Base-by-base conservation (phyloP, 1,140 invertebrate species). In the Drosophila parvula region DNA sequence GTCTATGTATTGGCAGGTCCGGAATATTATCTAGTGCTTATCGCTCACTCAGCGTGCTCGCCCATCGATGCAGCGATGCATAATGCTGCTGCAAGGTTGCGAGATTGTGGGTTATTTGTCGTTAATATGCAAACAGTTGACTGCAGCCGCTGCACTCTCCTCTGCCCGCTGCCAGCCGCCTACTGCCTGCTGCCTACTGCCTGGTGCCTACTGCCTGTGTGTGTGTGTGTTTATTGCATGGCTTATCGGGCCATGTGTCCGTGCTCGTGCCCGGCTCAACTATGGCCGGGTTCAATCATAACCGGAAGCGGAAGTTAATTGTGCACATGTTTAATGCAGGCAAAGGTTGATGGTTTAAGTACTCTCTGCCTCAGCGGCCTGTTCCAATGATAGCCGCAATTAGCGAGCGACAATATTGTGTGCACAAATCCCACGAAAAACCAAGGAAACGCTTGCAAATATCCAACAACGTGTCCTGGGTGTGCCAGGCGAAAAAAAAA, bases 101-200 rank as follows among this genome's bases (percentile, higher is more conserved):
- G 55, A 55, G 73, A 77, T 88, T 67, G 71, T 60, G 71, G 71
- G 71, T 71, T 86, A 88, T 83, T 88, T 86, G 79, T 83, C 83
- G 79, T 86, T 86, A 86, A 86, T 86, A 86, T 86, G 83, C 83
- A 88, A 88, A 88, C 83, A 88, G 83, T 88, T 88, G 74, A 68
- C 81, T 77, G 47, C 62, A 60, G 64, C 53, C 47, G 38, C 71
- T 44, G 40, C 36, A 28, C 69, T 14, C 58, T 47, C 27, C 41
- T 30, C 36, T 27, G 38, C 36, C 10, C 41, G 16, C 34, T 36
- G 47, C 12, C 44, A 1, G 45, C 14, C 18, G 34, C 22, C 22
- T 1, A 22, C 22, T 3, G 22, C 22, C 22, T 22, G 22, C 22
- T 22, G 22, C 22, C 22, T 22, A 3, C 22, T 22, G 22, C 22